Conservation (phyloP, 2,888 invertebrate species). For the Amphipoea oculea region DNA sequence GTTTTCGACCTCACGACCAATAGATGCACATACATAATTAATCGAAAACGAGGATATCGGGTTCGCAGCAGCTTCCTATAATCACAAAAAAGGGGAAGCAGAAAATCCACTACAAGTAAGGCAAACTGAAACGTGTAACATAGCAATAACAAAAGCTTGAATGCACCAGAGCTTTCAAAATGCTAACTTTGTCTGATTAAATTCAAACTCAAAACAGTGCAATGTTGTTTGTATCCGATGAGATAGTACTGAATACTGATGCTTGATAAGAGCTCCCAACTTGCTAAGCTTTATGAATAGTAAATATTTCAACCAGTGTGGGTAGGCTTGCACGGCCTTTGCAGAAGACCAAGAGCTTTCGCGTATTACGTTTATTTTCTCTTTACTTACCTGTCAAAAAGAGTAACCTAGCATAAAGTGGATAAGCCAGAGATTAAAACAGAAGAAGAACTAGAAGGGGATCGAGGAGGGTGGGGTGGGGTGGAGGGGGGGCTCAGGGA, state of each 20-base stretch:
- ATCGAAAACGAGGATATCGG: slow-evolving; percentile 68
- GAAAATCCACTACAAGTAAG: slow-evolving; percentile 33
- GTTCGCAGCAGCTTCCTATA: slow-evolving; percentile 60
- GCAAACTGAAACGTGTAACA: background rate
- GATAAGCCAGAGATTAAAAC: too few relatives aligned
- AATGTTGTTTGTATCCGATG: slow-evolving; percentile 5
- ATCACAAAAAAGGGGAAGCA: slow-evolving; percentile 17
- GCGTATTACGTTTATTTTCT: too few relatives aligned
- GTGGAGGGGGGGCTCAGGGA: too few relatives aligned
- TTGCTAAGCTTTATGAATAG: slow-evolving; percentile 40
- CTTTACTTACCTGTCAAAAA: too few relatives aligned
- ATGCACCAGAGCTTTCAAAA: slow-evolving; percentile 5
- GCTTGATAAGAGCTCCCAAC: slow-evolving; percentile 21
- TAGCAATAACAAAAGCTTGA: background rate
- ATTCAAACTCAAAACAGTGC: slow-evolving; percentile 25
- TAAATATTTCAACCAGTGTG: slow-evolving; percentile 4
- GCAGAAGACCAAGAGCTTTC: background rate
- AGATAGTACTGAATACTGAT: slow-evolving; percentile 36
- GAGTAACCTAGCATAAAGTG: too few relatives aligned
- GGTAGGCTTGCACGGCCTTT: slow-evolving; percentile 7
- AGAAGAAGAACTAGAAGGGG: too few relatives aligned
- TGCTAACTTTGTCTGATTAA: slow-evolving; percentile 17
- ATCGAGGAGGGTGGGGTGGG: too few relatives aligned
- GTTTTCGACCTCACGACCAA: slow-evolving; percentile 71
- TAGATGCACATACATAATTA: slow-evolving; percentile 82